A percentile compares a stretch with the other conserved stretches of the same genome.
Evolutionary conservation across 2,888 invertebrate genomes (phyloP).

Genomic region (Brachypalpus laphriformis): DNA sequence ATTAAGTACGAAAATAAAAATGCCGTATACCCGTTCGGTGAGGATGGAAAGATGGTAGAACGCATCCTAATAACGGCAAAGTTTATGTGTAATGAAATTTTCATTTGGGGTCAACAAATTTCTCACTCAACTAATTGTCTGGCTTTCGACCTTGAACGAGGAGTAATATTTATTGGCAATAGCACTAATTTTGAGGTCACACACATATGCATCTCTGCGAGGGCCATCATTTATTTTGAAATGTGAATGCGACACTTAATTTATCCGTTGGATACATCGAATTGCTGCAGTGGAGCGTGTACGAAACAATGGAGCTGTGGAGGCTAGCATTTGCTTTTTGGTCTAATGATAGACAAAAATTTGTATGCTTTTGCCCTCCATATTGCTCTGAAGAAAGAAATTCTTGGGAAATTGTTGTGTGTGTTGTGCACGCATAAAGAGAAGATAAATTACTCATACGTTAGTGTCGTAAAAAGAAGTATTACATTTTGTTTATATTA

Average conservation of each 20-base stretch:
- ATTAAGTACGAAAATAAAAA: constrained; percentile 5
- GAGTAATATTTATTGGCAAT: constrained; percentile 25
- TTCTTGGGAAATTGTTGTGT: constrained; percentile 2
- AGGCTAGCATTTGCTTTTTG: background rate
- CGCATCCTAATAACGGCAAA: constrained; percentile 14
- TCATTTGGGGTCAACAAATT: constrained; percentile 48
- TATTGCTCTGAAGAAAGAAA: background rate
- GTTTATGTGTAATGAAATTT: constrained; percentile 45
- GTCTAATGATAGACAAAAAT: background rate
- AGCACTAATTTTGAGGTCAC: background rate
- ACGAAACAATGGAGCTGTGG: background rate
- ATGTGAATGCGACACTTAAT: background rate
- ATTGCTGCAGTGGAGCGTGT: constrained; percentile 4
- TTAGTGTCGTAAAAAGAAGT: constrained; percentile 21
- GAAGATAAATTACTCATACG: constrained; percentile 32
- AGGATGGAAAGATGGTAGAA: background rate
- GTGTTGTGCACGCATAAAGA: background rate
- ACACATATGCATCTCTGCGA: background rate
- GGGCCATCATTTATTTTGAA: background rate
- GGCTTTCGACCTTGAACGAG: constrained; percentile 30
- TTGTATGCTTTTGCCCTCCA: background rate
- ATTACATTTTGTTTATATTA: constrained; percentile 37
- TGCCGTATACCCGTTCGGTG: background rate
- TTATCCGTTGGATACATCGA: background rate
- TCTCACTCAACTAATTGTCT: constrained; percentile 40